Evolutionary conservation across 2,888 invertebrate genomes (phyloP).

Genomic region (Tinea trinotella): DNA sequence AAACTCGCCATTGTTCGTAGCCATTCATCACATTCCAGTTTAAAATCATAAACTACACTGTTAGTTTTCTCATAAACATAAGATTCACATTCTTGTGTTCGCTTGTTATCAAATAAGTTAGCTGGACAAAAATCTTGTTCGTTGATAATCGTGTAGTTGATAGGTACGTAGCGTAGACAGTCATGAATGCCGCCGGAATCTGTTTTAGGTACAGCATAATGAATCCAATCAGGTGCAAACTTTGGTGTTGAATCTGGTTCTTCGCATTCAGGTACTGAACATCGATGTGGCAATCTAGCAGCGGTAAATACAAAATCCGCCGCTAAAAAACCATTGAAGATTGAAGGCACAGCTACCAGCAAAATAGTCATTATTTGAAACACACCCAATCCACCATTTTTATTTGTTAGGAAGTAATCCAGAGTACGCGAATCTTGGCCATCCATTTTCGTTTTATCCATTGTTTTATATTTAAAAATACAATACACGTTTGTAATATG

Average conservation of each 20-base stretch:
- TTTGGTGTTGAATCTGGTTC: background rate
- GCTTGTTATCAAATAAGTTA: background rate
- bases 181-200: slow-evolving; percentile 11
- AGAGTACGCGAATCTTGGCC: background rate
- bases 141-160: background rate
- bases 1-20: slow-evolving; percentile 4
- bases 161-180: background rate
- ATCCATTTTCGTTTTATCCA: background rate
- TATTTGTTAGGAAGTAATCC: slow-evolving; percentile 3
- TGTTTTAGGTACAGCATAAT: slow-evolving; percentile 7
- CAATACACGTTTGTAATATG: background rate
- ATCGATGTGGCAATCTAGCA: slow-evolving; percentile 5
- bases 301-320: background rate
- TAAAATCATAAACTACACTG: slow-evolving; percentile 7
- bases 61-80: slow-evolving; percentile 3
- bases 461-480: background rate
- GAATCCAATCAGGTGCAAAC: slow-evolving; percentile 2
- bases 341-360: background rate
- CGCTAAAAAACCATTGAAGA: background rate
- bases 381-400: slow-evolving; percentile 4
- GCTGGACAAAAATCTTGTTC: background rate
- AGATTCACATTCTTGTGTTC: background rate
- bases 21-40: slow-evolving; percentile 5
- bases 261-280: slow-evolving; percentile 9
- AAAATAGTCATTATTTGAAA: slow-evolving; percentile 14